Conservation (phyloP, 2,797 vertebrate species). For the Gymnoscopelus braueri region DNA sequence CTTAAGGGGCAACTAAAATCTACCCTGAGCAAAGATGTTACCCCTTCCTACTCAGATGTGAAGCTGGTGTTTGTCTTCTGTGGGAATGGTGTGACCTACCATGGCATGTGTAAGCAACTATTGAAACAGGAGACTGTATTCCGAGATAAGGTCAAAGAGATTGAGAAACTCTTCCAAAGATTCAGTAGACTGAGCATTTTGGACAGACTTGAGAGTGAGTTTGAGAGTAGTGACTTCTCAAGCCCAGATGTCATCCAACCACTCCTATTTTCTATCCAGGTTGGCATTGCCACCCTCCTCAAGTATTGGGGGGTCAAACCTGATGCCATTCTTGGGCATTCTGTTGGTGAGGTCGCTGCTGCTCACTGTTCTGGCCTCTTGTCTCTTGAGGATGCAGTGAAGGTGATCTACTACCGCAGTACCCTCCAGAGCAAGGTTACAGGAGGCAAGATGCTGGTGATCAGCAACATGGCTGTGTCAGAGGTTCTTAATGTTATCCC, state of each 20-base stretch:
- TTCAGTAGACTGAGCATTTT: conserved; percentile 70
- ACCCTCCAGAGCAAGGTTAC: conserved; percentile 80
- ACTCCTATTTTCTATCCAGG: conserved; percentile 88
- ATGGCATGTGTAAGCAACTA: conserved; percentile 82
- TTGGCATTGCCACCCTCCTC: conserved; percentile 82
- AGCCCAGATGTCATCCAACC: conserved; percentile 81
- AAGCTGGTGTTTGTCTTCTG: conserved; percentile 88
- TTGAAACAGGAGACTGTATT: conserved; percentile 83
- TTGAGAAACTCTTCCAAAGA: conserved; percentile 70
- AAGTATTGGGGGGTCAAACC: conserved; percentile 86
- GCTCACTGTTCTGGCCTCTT: conserved; percentile 88
- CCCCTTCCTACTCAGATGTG: conserved; percentile 53
- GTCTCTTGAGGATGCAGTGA: conserved; percentile 86
- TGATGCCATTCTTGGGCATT: conserved; percentile 81
- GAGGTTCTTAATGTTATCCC: conserved; percentile 75
- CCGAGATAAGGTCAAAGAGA: conserved; percentile 80
- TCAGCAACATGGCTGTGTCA: conserved; percentile 84
- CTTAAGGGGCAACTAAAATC: conserved; percentile 76
- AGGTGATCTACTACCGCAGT: conserved; percentile 85
- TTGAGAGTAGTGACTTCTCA: conserved; percentile 68
- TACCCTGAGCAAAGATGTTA: conserved; percentile 36
- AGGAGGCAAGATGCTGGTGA: conserved; percentile 86
- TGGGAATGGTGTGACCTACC: conserved; percentile 83
- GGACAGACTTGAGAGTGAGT: conserved; percentile 67
- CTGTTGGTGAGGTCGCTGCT: conserved; percentile 88